These are phyloP conservation scores for Galendromus occidentalis DNA, from an alignment of 1,140 invertebrate species.

Conservation along the genomic window DNA sequence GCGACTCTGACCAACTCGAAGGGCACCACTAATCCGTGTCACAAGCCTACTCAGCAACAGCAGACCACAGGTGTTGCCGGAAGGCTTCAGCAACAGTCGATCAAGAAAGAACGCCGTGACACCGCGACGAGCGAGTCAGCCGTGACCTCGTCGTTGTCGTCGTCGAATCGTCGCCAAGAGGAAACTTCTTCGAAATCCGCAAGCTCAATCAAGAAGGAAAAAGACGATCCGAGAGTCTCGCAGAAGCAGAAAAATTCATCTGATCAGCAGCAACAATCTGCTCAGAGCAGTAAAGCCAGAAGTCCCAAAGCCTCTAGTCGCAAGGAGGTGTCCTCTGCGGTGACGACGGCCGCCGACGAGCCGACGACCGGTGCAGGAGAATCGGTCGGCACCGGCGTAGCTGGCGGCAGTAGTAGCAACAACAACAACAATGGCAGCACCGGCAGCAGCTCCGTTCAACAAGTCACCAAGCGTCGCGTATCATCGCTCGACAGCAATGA, in stretches of 20 bases:
- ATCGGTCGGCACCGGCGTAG: no score
- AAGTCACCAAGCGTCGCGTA: conserved; percentile 37
- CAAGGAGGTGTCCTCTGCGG: neutral
- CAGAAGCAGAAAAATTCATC: no score
- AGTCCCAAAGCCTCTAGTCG: conserved; percentile 5
- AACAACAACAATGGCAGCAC: no score
- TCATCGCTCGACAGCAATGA: conserved; percentile 51
- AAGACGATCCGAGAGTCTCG: no score
- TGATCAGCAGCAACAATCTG: no score
- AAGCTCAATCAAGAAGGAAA: no score
- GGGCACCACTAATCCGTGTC: neutral
- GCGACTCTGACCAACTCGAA: neutral
- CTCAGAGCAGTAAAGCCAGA: neutral
- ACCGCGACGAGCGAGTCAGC: conserved; percentile 13
- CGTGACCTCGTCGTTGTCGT: conserved; percentile 17
- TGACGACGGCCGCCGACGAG: no score
- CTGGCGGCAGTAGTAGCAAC: no score
- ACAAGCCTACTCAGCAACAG: conserved; percentile 17
- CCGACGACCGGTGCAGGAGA: no score
- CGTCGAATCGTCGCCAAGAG: conserved; percentile 17
- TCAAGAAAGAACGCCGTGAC: conserved; percentile 5
- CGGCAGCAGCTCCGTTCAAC: neutral
- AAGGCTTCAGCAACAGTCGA: neutral
- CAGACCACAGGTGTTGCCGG: conserved; percentile 14
- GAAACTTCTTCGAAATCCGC: conserved; percentile 15